Base-by-base conservation (phyloP, 2,113 vertebrate species). In the Pelmatolapia mariae region DNA sequence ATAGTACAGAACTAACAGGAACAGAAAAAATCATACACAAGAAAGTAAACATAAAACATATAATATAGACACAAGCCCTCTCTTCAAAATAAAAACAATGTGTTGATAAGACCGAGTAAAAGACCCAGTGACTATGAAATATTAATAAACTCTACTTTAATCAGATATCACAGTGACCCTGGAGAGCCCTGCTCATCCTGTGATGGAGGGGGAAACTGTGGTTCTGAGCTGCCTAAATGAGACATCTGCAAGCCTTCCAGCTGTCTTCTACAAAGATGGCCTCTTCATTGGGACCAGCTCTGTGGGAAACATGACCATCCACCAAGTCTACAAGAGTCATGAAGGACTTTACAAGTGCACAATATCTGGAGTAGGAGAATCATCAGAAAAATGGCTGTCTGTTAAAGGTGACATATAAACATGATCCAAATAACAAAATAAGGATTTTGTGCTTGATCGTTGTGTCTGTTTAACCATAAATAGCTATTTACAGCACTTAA, bases 301-400 rank as follows among this genome's bases (percentile, higher is more conserved):
- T 7, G 4, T 56, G n/a, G 50, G 8, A 56, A 31, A 83, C 43
- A 54, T 86, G 31, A 87, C 18, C 26, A 87, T 92, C 56, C 2
- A 19, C 5, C 26, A 2, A 10, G 82, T 90, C 7, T 90, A 85
- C 56, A 81, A 1, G 56, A 78, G 40, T 78, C 19, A 92, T n/a
- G 85, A 89, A 81, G 89, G 91, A 29, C 43, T 79, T 38, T 92
- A 92, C 66, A 85, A 61, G 38, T 92, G 91, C 52, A 68, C 1
- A 45, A 84, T 87, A 43, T 22, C 26, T 40, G 76, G 45, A 8
- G 61, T 8, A 0, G 89, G 87, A 76, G 71, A 53, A 1, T 92
- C 91, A 36, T 38, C 85, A 43, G 80, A 36, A 2, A 91, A 76
- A 86, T 45, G 87, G 87, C 10, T 92, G n/a, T 12, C 18, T 52